Percentiles rank a stretch among this genome's conserved stretches.
phyloP scores from a whole-genome alignment of 2,797 vertebrate genomes.

The Chaetodon trifasciatus region DNA sequence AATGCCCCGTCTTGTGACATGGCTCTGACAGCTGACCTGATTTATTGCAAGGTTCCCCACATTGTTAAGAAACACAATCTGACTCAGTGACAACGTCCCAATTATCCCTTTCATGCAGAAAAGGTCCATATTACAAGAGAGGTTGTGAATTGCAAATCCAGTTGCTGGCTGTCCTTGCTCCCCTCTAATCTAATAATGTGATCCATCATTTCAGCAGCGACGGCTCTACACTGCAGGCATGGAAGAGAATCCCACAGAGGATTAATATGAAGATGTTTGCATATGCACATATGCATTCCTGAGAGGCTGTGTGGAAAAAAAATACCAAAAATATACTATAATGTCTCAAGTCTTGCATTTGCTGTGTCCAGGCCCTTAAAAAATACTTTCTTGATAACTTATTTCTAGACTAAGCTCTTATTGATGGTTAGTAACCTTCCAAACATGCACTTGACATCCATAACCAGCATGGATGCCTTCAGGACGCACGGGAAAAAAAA shows the following conservation, averaged over 20 bases:
- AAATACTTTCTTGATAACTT: background rate
- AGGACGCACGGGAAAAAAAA: background rate
- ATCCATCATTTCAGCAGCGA: slow-evolving; percentile 79
- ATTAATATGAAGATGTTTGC: slow-evolving; percentile 68
- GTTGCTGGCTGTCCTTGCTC: slow-evolving; percentile 62
- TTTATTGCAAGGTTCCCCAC: slow-evolving; percentile 72
- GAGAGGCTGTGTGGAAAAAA: slow-evolving; percentile 14
- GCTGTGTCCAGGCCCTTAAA: background rate
- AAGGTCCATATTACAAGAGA: slow-evolving; percentile 69
- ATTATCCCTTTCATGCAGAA: slow-evolving; percentile 80
- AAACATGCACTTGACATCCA: slow-evolving; percentile 41
- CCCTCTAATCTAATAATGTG: slow-evolving; percentile 81
- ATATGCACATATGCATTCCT: slow-evolving; percentile 55
- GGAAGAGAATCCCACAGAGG: slow-evolving; percentile 68
- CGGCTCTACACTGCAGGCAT: slow-evolving; percentile 57
- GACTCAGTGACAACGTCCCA: slow-evolving; percentile 74
- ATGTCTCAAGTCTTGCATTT: slow-evolving; percentile 3
- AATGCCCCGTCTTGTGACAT: slow-evolving; percentile 70
- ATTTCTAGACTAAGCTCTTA: slow-evolving; percentile 8
- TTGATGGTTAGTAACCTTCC: slow-evolving; percentile 24
- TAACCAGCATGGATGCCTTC: slow-evolving; percentile 15
- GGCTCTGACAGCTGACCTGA: slow-evolving; percentile 75
- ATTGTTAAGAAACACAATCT: slow-evolving; percentile 72
- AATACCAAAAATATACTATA: slow-evolving; percentile 25
- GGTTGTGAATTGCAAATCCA: slow-evolving; percentile 80